Evolutionary conservation across 2,888 invertebrate genomes (phyloP).

Genomic region (Mesorhabditis sp.): DNA sequence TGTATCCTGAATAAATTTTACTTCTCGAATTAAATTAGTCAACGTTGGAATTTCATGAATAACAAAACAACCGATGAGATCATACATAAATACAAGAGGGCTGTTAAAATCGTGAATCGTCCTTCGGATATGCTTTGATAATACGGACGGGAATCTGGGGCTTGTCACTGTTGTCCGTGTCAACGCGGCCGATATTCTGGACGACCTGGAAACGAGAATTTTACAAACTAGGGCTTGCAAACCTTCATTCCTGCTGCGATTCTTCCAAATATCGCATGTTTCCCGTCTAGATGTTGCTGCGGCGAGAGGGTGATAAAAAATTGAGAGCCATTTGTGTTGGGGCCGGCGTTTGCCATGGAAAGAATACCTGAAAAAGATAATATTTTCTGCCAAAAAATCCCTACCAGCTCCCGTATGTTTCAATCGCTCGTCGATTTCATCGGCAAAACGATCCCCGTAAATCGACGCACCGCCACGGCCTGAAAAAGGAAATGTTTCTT

Average conservation of each 20-base stretch:
- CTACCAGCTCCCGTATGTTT: conserved; percentile 85
- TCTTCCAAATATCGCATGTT: conserved; percentile 86
- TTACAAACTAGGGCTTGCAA: neutral
- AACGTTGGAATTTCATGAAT: neutral
- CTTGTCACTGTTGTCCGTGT: conserved; percentile 85
- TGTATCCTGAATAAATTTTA: neutral
- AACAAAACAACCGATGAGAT: neutral
- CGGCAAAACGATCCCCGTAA: conserved; percentile 88
- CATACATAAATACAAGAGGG: neutral
- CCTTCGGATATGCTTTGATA: conserved; percentile 46
- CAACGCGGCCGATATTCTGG: conserved; percentile 85
- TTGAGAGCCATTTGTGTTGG: conserved; percentile 92
- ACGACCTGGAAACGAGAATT: conserved; percentile 68
- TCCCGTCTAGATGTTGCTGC: conserved; percentile 94
- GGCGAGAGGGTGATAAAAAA: conserved; percentile 95
- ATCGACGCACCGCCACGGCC: conserved; percentile 91
- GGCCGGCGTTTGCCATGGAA: conserved; percentile 90
- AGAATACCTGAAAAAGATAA: conserved; percentile 22
- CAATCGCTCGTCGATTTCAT: conserved; percentile 87
- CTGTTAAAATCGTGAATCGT: conserved; percentile 22
- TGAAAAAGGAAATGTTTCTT: conserved; percentile 26
- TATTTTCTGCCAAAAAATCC: conserved; percentile 58
- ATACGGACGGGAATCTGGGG: conserved; percentile 78
- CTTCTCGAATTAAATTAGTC: neutral
- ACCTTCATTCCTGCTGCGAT: conserved; percentile 55